Evolutionary conservation across 2,113 vertebrate species (phyloP), one percentile per base, ranked within the genome.

Genomic region (Picathartes gymnocephalus): DNA sequence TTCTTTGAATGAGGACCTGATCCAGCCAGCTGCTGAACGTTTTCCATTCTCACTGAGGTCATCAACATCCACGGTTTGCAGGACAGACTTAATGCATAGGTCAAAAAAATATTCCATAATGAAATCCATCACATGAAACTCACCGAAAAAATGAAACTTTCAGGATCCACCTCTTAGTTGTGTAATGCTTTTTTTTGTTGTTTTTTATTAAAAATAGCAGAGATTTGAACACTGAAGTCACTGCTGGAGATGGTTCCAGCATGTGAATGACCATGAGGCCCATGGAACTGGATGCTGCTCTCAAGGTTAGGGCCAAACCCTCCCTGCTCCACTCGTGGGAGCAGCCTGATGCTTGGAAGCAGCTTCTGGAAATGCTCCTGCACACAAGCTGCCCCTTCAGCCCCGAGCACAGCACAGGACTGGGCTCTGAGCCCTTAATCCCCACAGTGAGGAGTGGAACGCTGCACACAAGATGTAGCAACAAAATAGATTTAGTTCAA

Each of bases 401-500:
- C 88, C 69, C 79, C 0, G 0, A 83, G 88, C 68, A 28, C 4
- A 0, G 91, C 0, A 13, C 85, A 86, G 92, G 88, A 92, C 39
- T 40, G 60, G 92, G 87, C 87, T 91, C 82, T 92, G 89, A 92
- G 94, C 88, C 86, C 79, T 94, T 93, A 95, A 96, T 97, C 96
- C 91, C 86, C 3, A 0, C 24, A 7, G 71, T 44, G 57, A 85
- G 91, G 76, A 71, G 61, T 28, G 87, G 94, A 95, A 82, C 71
- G 15, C 61, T 86, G 73, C 81, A 78, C 83, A 76, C 72, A 94
- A 92, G 93, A 91, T 86, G 92, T 68, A 96, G 97, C 91, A 95
- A 95, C 91, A 87, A 74, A 95, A 40, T 81, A 88, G 90, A 80
- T 95, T 95, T 81, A 80, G 93, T 97, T 97, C 97, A 96, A 97